Evolutionary conservation across 2,797 vertebrate genomes (phyloP).

Genomic region (Gymnothorax reevesii): DNA sequence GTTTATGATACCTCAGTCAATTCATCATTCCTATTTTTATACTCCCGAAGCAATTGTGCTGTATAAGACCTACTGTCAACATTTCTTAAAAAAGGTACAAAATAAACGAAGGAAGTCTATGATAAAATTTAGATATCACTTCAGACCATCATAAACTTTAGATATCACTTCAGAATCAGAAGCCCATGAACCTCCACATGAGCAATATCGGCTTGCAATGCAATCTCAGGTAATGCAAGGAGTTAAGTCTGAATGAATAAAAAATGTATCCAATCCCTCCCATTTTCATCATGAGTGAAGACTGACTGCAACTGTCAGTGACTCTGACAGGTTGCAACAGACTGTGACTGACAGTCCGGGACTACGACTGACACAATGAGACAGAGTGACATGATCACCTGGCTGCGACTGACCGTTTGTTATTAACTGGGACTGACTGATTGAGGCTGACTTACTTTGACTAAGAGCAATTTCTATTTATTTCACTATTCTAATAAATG

Average conservation of each 20-base stretch:
- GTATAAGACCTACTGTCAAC: not conserved
- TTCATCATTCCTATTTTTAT: constrained; percentile 19
- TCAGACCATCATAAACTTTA: not conserved
- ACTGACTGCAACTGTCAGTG: too few relatives aligned
- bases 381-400: too few relatives aligned
- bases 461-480: not conserved
- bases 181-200: not conserved
- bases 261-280: not conserved
- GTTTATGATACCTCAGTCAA: constrained; percentile 28
- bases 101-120: not conserved
- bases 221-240: not conserved
- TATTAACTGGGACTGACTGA: not conserved
- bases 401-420: not conserved
- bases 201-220: not conserved
- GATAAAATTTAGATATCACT: constrained; percentile 2
- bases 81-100: constrained; percentile 1
- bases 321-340: too few relatives aligned
- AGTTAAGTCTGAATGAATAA: not conserved
- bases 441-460: not conserved
- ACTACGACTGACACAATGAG: too few relatives aligned
- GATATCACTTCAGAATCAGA: not conserved
- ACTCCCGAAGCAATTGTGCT: constrained; percentile 6
- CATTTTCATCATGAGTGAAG: too few relatives aligned
- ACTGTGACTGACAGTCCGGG: not conserved
- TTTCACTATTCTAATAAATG: not conserved